A percentile compares a stretch with the other conserved stretches of the same genome.
Evolutionary conservation across 2,888 invertebrate species (phyloP).

Genomic region (Silvanus unidentatus): DNA sequence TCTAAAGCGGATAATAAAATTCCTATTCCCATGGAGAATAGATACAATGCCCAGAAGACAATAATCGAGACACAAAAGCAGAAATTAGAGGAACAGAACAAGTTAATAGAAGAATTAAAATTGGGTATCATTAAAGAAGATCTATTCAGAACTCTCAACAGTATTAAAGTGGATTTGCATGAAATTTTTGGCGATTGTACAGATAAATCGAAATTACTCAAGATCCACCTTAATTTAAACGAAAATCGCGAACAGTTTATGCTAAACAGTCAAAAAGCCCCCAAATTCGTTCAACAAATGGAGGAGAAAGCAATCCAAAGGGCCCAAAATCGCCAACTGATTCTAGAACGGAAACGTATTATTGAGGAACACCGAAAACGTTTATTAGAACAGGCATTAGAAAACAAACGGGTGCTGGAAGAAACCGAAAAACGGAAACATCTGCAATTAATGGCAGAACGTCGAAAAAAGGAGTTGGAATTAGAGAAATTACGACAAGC

Average conservation of each 20-base stretch:
- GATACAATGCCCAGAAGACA: slow-evolving; percentile 64
- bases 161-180: slow-evolving; percentile 53
- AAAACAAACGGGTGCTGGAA: slow-evolving; percentile 55
- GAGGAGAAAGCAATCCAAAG: slow-evolving; percentile 65
- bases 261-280: slow-evolving; percentile 54
- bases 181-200: slow-evolving; percentile 45
- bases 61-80: slow-evolving; percentile 67
- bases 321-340: slow-evolving; percentile 44
- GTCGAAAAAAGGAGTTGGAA: slow-evolving; percentile 53
- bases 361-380: slow-evolving; percentile 50
- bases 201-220: slow-evolving; percentile 48
- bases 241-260: slow-evolving; percentile 33
- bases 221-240: slow-evolving; percentile 45
- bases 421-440: slow-evolving; percentile 56
- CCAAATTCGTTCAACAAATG: slow-evolving; percentile 67
- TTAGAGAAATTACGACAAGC: slow-evolving; percentile 56
- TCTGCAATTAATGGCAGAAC: slow-evolving; percentile 57
- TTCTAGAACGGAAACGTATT: slow-evolving; percentile 49
- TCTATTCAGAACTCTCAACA: slow-evolving; percentile 54
- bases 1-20: slow-evolving; percentile 8
- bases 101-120: slow-evolving; percentile 67
- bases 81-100: slow-evolving; percentile 65
- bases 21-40: slow-evolving; percentile 24
- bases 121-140: slow-evolving; percentile 63
- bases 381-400: slow-evolving; percentile 56